Conservation (phyloP, 2,797 vertebrate genomes). For the Fistularia tabacaria region DNA sequence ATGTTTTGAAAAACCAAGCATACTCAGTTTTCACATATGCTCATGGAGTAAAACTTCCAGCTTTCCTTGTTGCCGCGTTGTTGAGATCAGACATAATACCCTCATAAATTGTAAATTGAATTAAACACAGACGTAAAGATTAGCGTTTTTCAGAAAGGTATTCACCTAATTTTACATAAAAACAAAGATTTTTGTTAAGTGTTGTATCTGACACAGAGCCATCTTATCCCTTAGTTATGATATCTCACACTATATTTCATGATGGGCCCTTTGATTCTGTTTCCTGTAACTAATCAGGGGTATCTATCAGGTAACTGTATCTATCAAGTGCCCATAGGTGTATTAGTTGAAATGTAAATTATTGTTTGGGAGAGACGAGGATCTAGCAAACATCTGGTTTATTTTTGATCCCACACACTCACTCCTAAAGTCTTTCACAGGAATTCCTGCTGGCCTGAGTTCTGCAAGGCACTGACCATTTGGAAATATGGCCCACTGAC, state of each 20-base stretch:
- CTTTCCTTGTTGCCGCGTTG: no score
- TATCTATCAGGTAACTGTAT: no score
- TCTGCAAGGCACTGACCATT: slow-evolving; percentile 49
- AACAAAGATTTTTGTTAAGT: slow-evolving; percentile 9
- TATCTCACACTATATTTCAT: slow-evolving; percentile 34
- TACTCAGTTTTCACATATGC: no score
- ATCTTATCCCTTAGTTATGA: slow-evolving; percentile 41
- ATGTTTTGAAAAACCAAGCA: no score
- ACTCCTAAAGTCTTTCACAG: slow-evolving; percentile 47
- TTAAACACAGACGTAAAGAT: no score
- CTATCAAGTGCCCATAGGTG: slow-evolving; percentile 54
- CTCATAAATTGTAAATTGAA: no score
- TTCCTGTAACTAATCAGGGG: slow-evolving; percentile 43
- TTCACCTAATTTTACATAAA: no score
- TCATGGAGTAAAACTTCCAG: no score
- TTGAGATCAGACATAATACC: no score
- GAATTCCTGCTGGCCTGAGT: slow-evolving; percentile 48
- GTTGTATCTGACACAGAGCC: slow-evolving; percentile 40
- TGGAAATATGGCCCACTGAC: slow-evolving; percentile 54
- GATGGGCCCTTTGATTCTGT: slow-evolving; percentile 47
- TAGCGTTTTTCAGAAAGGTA: no score
- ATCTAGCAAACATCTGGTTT: slow-evolving; percentile 69
- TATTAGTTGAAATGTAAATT: slow-evolving; percentile 71
- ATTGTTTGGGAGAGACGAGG: slow-evolving; percentile 45
- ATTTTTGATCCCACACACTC: slow-evolving; percentile 49